These are phyloP conservation scores for Plodia interpunctella DNA, from an alignment of 1,140 invertebrate genomes.

Conservation along the genomic window DNA sequence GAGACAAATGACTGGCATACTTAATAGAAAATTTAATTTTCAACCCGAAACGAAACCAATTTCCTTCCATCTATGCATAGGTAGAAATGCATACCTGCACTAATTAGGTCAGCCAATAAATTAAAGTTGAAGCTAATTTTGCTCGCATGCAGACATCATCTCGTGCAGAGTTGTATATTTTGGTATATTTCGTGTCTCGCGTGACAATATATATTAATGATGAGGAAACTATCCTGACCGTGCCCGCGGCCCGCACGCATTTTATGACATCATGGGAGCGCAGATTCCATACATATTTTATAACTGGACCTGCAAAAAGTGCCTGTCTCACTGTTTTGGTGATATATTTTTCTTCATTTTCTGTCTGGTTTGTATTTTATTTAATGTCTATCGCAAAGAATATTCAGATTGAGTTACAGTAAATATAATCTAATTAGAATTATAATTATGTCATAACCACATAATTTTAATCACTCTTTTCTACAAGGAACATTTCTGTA, in stretches of 20 bases:
- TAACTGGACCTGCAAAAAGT: constrained; percentile 5
- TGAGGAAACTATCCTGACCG: neutral
- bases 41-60: neutral
- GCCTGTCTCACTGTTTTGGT: neutral
- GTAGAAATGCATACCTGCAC: constrained; percentile 17
- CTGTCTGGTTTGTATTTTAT: no score
- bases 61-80: constrained; percentile 12
- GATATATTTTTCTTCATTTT: no score
- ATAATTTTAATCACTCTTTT: no score
- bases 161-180: constrained; percentile 2
- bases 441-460: no score
- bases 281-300: constrained; percentile 21
- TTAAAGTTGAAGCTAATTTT: constrained; percentile 21
- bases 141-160: constrained; percentile 6
- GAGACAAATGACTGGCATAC: neutral
- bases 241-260: constrained; percentile 13
- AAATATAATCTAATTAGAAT: no score
- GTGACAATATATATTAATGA: constrained; percentile 8
- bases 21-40: neutral
- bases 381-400: no score
- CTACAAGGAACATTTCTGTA: no score
- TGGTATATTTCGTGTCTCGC: neutral
- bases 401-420: no score
- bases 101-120: constrained; percentile 23
- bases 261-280: constrained; percentile 1